These are phyloP conservation scores for Dicerorhinus sumatrensis DNA, from an alignment of 2,113 vertebrate genomes.

Conservation along the genomic window DNA sequence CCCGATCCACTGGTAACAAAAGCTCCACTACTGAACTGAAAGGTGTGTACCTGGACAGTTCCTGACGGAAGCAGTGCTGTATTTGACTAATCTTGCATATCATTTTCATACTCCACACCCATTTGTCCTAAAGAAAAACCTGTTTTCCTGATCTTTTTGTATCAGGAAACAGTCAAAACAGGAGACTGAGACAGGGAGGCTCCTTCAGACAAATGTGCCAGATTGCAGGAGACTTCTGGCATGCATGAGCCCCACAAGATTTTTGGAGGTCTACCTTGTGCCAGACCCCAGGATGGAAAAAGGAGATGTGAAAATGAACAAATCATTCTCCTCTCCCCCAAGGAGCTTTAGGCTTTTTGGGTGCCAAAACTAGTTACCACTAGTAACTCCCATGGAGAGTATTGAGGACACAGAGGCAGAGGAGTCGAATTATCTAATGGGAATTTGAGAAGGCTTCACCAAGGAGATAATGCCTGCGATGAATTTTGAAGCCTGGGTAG, in stretches of 20 bases:
- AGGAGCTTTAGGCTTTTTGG: not conserved
- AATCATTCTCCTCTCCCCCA: not conserved
- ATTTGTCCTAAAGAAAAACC: conserved; percentile 62
- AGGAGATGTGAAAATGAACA: not conserved
- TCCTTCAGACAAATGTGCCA: not conserved
- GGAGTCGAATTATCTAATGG: no score
- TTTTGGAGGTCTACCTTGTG: not conserved
- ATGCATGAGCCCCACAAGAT: not conserved
- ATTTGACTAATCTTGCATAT: conserved; percentile 83
- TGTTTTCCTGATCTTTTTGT: conserved; percentile 65
- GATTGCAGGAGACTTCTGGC: not conserved
- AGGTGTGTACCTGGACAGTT: not conserved
- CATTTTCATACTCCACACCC: conserved; percentile 85
- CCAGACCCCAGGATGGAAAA: not conserved
- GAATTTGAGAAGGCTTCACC: not conserved
- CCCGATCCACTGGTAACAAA: not conserved
- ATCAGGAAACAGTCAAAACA: conserved; percentile 49
- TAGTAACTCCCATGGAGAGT: not conserved
- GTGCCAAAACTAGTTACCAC: not conserved
- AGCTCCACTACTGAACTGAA: not conserved
- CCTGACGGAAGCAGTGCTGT: conserved; percentile 62
- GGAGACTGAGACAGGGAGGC: not conserved
- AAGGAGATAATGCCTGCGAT: not conserved
- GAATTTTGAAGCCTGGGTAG: not conserved
- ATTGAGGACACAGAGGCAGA: not conserved